phyloP scores from a whole-genome alignment of 2,113 vertebrate species.

The Coptodon bakossiorum region DNA sequence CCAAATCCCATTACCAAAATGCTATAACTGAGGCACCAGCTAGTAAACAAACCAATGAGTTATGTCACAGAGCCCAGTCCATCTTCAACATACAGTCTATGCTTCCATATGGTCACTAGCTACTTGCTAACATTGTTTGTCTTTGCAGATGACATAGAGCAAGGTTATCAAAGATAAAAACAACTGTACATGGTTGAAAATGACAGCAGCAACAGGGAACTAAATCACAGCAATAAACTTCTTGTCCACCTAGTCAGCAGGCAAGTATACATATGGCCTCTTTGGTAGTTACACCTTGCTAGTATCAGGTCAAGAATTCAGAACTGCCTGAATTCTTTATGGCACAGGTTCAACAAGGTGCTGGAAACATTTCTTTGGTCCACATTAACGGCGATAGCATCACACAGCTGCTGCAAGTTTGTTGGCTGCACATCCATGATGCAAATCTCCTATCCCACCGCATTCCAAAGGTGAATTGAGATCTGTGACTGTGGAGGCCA shows the following conservation, averaged over 20 bases:
- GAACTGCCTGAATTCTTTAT: background rate
- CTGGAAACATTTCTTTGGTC: background rate
- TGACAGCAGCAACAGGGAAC: background rate
- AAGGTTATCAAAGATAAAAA: background rate
- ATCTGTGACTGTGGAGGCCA: background rate
- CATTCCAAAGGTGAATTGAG: background rate
- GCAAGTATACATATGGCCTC: background rate
- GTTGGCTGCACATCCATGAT: background rate
- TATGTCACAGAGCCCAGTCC: background rate
- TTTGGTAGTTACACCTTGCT: background rate
- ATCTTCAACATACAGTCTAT: background rate
- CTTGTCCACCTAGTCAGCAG: background rate
- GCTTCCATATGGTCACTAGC: rapidly evolving
- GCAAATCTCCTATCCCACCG: background rate
- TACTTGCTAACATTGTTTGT: background rate
- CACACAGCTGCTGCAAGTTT: background rate
- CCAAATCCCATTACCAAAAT: background rate
- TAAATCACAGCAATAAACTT: background rate
- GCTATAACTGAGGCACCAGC: background rate
- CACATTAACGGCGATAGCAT: background rate
- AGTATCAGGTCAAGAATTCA: background rate
- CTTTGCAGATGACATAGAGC: background rate
- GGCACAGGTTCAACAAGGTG: background rate
- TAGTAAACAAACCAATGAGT: background rate
- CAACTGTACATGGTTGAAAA: background rate